Conservation (phyloP, 2,797 vertebrate species). For the Telmatherina bonti region DNA sequence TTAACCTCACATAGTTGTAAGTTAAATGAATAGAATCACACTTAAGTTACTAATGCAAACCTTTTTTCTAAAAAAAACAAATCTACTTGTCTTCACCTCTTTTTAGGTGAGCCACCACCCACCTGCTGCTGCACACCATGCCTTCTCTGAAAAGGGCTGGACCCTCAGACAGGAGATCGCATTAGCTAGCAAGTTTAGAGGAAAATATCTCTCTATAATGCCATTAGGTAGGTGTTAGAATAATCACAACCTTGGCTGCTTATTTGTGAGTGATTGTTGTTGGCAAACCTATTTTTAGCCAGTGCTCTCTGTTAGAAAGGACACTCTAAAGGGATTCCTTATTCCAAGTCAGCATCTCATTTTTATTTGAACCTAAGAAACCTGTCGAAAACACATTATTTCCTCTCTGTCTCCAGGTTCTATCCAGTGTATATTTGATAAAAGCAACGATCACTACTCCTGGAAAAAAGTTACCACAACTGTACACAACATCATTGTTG, state of each 20-base stretch:
- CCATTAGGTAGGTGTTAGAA: constrained; percentile 89
- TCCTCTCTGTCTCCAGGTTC: constrained; percentile 81
- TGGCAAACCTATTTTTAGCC: not conserved
- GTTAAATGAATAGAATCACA: not conserved
- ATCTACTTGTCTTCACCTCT: not conserved
- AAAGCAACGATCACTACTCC: constrained; percentile 93
- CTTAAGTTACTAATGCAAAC: not conserved
- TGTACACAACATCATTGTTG: constrained; percentile 97
- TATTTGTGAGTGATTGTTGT: not conserved
- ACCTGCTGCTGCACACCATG: constrained; percentile 94
- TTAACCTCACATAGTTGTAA: not conserved
- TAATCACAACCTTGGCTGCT: not conserved
- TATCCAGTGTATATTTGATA: constrained; percentile 95
- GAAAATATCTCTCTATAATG: constrained; percentile 98
- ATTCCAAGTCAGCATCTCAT: not conserved
- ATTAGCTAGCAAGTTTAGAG: constrained; percentile 97
- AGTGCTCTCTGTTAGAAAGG: too few species aligned
- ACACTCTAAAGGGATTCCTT: not conserved
- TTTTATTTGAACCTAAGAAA: not conserved
- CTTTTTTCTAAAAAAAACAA: not conserved
- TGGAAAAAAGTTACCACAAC: constrained; percentile 99
- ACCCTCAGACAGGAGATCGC: constrained; percentile 93
- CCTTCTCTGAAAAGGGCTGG: constrained; percentile 92
- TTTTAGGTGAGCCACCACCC: constrained; percentile 95
- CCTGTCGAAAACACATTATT: not conserved